Base-by-base conservation (phyloP, 2,888 invertebrate species). In the Microctonus hyperodae region DNA sequence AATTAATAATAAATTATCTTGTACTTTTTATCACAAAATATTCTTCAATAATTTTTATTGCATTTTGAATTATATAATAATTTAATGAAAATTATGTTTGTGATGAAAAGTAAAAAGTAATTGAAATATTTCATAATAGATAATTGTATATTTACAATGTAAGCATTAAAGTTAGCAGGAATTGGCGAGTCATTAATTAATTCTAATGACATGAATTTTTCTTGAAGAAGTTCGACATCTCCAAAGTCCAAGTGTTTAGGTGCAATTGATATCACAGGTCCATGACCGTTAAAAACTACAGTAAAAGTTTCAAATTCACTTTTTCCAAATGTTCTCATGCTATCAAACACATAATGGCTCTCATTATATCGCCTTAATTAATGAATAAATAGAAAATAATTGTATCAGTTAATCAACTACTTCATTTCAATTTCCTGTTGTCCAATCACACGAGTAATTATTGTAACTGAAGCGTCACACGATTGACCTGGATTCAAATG, bases 151-250 rank as follows among this genome's bases (percentile, higher is more conserved):
- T 48, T 67, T 69, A 80, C 81, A 85, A 89, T 79, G 53, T 83
- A 80, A 1, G 86, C 85, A 61, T 82, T 86, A 74, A 87, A 89
- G 71, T 86, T 80, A 0, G 92, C 91, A 56, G 85, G 79, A 48
- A 92, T 90, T 0, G 92, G 91, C 0, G 92, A 91, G 78, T 92
- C 90, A 75, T 91, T 93, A 65, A 86, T 86, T 0, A 92, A 78
- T 0, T 84, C 85, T 0, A 92, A 79, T 0, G 75, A 77, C 82
- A 88, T 86, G 1, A 85, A 83, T 35, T 84, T 83, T 67, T 83
- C 85, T 13, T 83, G 83, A 23, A 92, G 83, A 28, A 92, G 85
- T 58, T 87, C 86, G 0, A 90, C 86, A 70, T 88, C 86, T 0
- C 89, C 90, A 86, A 90, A 92, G 79, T 90, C 86, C 13, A 92